Evolutionary conservation across 2,113 vertebrate genomes (phyloP), one percentile per base, ranked within the genome.

Genomic region (Sapajus apella): DNA sequence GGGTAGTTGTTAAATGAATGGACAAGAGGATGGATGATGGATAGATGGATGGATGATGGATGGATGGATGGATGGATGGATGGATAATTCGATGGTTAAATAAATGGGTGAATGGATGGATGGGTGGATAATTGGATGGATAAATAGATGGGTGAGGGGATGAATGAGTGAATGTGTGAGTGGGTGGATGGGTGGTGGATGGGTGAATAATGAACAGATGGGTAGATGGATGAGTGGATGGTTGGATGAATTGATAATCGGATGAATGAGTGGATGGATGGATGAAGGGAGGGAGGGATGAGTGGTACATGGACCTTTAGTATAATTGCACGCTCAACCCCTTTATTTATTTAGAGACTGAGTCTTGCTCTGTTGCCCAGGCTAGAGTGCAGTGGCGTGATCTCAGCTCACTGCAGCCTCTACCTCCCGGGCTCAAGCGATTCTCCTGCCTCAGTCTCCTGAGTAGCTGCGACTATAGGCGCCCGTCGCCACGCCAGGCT

Each of bases 401-500:
- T 64, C 61, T 64, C 61, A 1, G 61, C 5, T 6, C 61, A 64
- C 61, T 64, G 61, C 61, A 64, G 6, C 27, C 61, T 64, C 27
- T 25, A 30, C 61, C 61, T 64, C 61, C 61, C 0, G 1, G 61
- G 61, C 12, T 64, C 27, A 64, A 64, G 58, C 2, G 13, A 32
- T 64, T 64, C 27, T 64, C 61, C 13, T 64, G 27, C 61, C 27
- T 64, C 61, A 64, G 61, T 13, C 27, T 64, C 27, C 12, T 13
- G 27, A 64, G 61, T 30, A 64, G 61, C 61, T 64, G 61, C 0
- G 61, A 64, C 13, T 30, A 64, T 5, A 64, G 61, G 61, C 2
- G 12, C 5, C 2, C 0, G 0, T 2, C 61, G 30, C 12, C 12
- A 64, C 0, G 12, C 27, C 61, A 1, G 2, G 61, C 27, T 30